phyloP scores from a whole-genome alignment of 2,888 invertebrate genomes.

The Drosophila pseudotalamancana region DNA sequence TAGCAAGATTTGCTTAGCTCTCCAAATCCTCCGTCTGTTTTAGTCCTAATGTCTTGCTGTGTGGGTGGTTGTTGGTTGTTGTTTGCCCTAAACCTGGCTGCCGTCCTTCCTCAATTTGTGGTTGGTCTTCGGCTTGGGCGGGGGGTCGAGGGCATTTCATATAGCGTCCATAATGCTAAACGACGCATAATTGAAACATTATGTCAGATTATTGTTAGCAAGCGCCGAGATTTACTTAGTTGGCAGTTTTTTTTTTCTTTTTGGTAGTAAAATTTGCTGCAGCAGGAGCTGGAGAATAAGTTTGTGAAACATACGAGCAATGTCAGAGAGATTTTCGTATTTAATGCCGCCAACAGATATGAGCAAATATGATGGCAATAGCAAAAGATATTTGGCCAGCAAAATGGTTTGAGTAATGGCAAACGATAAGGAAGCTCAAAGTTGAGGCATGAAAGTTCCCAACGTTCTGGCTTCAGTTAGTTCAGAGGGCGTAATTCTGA shows the following conservation, averaged over 20 bases:
- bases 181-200: conserved; percentile 82
- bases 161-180: conserved; percentile 75
- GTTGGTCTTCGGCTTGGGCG: conserved; percentile 16
- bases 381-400: conserved; percentile 13
- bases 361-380: conserved; percentile 50
- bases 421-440: conserved; percentile 47
- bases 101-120: conserved; percentile 35
- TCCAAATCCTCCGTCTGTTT: conserved; percentile 60
- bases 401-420: conserved; percentile 46
- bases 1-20: conserved; percentile 79
- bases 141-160: conserved; percentile 53
- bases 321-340: conserved; percentile 59
- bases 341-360: conserved; percentile 53
- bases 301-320: conserved; percentile 57
- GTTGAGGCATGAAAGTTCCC: conserved; percentile 17
- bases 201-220: conserved; percentile 81
- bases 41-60: conserved; percentile 47
- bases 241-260: conserved; percentile 55
- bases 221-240: conserved; percentile 76
- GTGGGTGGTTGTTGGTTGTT: background rate
- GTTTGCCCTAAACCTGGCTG: conserved; percentile 24
- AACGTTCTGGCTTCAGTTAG: background rate
- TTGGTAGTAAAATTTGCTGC: conserved; percentile 27
- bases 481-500: conserved; percentile 8
- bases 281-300: conserved; percentile 33